Conservation (phyloP, 2,888 invertebrate genomes). For the Euclidia mi region DNA sequence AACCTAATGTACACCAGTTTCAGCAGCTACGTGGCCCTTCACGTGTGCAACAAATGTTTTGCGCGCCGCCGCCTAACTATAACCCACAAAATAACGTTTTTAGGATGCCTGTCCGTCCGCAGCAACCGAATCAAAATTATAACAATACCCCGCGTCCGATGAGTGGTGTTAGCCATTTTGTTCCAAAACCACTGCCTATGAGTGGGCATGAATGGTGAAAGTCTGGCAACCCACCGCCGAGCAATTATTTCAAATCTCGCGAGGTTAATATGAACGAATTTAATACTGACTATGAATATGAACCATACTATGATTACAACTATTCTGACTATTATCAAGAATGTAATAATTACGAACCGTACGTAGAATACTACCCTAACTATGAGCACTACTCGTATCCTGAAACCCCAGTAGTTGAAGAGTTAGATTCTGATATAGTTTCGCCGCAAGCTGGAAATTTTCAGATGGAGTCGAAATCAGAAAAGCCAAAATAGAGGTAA, state of each 20-base stretch:
- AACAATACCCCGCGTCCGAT: constrained; percentile 8
- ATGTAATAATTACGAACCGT: no score
- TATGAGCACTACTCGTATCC: no score
- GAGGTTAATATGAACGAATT: no score
- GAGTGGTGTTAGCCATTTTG: constrained; percentile 32
- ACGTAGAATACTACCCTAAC: no score
- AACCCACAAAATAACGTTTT: constrained; percentile 22
- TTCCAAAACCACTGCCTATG: constrained; percentile 17
- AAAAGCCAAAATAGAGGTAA: constrained; percentile 45
- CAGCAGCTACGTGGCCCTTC: constrained; percentile 20
- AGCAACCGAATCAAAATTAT: not conserved
- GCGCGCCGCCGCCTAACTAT: constrained; percentile 31
- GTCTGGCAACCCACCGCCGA: constrained; percentile 38
- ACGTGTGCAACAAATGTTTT: constrained; percentile 40
- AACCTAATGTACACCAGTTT: constrained; percentile 15
- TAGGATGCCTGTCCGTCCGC: constrained; percentile 3
- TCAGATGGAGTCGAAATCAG: constrained; percentile 19
- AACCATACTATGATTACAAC: no score
- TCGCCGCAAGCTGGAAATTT: constrained; percentile 35
- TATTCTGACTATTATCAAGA: no score
- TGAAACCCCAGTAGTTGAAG: no score
- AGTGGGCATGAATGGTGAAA: constrained; percentile 30
- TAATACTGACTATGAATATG: no score
- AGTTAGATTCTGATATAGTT: not conserved
- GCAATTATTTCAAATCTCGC: no score